phyloP scores from a whole-genome alignment of 2,888 invertebrate genomes.

The Dicyrtoma fusca region DNA sequence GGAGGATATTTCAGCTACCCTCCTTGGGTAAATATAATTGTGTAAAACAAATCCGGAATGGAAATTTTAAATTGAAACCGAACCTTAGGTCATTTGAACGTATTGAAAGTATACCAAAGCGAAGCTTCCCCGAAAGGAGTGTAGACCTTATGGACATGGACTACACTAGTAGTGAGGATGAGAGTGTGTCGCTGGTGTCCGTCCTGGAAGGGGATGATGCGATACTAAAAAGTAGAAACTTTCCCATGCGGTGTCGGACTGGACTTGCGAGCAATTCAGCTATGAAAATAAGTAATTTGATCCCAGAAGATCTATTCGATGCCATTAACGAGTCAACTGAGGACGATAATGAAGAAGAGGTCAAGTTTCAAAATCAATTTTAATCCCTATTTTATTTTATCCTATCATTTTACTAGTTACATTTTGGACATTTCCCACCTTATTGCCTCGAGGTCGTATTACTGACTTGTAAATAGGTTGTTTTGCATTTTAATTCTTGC shows the following conservation, averaged over 20 bases:
- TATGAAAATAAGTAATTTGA: slow-evolving; percentile 13
- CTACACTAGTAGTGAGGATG: slow-evolving; percentile 30
- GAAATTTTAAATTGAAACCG: too few relatives aligned
- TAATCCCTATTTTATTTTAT: background rate
- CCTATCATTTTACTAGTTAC: background rate
- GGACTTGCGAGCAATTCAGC: too few relatives aligned
- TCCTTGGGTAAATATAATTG: too few relatives aligned
- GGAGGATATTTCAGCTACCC: too few relatives aligned
- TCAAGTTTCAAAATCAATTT: slow-evolving; percentile 7
- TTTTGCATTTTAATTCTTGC: too few relatives aligned
- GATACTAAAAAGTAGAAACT: background rate
- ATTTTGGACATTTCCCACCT: too few relatives aligned
- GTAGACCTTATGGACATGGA: slow-evolving; percentile 3
- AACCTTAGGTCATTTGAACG: slow-evolving; percentile 27
- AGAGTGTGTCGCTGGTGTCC: slow-evolving; percentile 9
- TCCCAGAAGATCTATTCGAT: slow-evolving; percentile 36
- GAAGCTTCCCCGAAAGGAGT: slow-evolving; percentile 13
- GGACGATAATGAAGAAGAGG: slow-evolving; percentile 37
- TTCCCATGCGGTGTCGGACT: background rate
- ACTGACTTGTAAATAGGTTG: too few relatives aligned
- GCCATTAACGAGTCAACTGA: slow-evolving; percentile 27
- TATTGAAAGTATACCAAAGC: slow-evolving; percentile 31
- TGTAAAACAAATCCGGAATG: too few relatives aligned
- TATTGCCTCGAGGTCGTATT: too few relatives aligned
- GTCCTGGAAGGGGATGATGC: background rate